Evolutionary conservation across 2,797 vertebrate genomes (phyloP).

Genomic region (Enteromius argenteus): DNA sequence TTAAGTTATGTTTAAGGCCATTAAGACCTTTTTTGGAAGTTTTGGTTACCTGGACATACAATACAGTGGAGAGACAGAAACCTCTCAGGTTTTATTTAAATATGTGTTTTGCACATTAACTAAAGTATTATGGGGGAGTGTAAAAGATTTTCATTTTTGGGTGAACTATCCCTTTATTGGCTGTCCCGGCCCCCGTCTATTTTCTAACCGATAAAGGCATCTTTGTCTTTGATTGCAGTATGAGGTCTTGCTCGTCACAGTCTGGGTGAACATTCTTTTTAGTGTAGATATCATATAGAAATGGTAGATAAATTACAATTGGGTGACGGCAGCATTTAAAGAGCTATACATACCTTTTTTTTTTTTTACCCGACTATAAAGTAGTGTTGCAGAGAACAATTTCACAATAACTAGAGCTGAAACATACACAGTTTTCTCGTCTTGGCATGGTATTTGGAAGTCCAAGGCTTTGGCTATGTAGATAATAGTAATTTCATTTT

Average conservation of each 20-base stretch:
- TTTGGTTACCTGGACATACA: background rate
- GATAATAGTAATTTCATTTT: conserved; percentile 26
- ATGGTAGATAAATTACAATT: conserved; percentile 4
- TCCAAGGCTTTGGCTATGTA: conserved; percentile 54
- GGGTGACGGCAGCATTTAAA: conserved; percentile 38
- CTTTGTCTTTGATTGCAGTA: conserved; percentile 58
- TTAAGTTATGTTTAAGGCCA: background rate
- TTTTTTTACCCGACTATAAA: conserved; percentile 33
- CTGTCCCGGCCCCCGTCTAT: background rate
- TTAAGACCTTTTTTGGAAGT: background rate
- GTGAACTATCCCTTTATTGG: background rate
- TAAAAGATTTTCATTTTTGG: background rate
- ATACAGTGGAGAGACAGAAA: background rate
- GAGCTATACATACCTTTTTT: conserved; percentile 25
- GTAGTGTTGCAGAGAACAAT: conserved; percentile 32
- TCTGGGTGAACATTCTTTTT: conserved; percentile 12
- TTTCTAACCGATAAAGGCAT: conserved; percentile 32
- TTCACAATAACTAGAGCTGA: conserved; percentile 45
- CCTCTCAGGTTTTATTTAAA: background rate
- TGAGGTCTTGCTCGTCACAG: conserved; percentile 56
- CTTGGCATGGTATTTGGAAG: conserved; percentile 48
- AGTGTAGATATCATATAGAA: conserved; percentile 21
- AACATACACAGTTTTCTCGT: conserved; percentile 50
- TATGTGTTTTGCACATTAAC: background rate
- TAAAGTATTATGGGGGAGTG: background rate